These are phyloP conservation scores for Euphonia xanthogaster DNA, from an alignment of 2,797 vertebrate species.

Conservation along the genomic window DNA sequence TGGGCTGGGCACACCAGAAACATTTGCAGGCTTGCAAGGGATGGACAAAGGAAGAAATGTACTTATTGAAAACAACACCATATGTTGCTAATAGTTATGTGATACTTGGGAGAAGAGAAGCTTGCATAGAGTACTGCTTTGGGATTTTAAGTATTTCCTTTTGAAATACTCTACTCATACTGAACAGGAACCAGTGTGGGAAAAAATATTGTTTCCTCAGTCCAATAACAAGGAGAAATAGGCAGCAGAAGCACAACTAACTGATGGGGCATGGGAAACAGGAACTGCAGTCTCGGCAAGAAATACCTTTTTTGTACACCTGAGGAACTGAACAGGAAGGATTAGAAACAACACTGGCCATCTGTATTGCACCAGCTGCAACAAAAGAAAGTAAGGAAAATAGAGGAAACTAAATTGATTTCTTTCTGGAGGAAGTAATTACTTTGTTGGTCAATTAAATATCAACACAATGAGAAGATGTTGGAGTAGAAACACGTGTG, in stretches of 20 bases:
- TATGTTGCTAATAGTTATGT: background rate
- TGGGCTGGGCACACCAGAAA: background rate
- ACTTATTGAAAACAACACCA: background rate
- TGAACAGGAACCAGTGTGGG: background rate
- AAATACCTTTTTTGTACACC: background rate
- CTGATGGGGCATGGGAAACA: background rate
- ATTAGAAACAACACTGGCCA: background rate
- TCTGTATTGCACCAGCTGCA: background rate
- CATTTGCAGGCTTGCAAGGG: background rate
- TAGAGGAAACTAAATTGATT: conserved; percentile 31
- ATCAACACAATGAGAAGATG: conserved; percentile 10
- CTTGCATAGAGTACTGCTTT: background rate
- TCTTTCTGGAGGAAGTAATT: conserved; percentile 48
- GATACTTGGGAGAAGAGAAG: background rate
- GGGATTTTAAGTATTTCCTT: background rate
- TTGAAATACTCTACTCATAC: background rate
- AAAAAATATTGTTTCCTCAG: background rate
- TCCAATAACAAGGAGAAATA: background rate
- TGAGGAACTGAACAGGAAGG: background rate
- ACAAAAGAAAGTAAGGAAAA: conserved; percentile 13
- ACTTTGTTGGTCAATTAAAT: conserved; percentile 53
- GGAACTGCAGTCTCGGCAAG: background rate
- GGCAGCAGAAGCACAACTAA: background rate
- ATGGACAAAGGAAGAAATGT: background rate
- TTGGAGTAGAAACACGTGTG: background rate